These are phyloP conservation scores for Thamnophis sirtalis DNA, from an alignment of 2,113 vertebrate species.

Conservation along the genomic window DNA sequence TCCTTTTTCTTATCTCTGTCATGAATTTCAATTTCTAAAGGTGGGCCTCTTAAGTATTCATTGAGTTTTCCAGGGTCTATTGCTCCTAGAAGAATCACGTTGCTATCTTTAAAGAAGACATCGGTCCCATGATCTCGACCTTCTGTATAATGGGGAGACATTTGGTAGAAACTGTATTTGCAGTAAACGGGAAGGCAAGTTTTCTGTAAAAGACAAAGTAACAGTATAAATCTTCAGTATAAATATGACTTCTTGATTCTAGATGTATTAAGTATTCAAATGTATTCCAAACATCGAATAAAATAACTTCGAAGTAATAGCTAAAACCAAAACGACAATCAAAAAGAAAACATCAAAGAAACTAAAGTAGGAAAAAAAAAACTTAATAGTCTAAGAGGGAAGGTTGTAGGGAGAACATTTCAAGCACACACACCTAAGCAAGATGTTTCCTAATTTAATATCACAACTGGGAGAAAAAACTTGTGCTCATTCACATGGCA, in stretches of 20 bases:
- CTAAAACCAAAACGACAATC: not conserved
- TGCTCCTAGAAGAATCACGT: constrained; percentile 76
- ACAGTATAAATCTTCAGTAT: not conserved
- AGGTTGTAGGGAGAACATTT: not conserved
- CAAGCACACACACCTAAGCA: not conserved
- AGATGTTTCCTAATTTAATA: not conserved
- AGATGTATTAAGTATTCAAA: not conserved
- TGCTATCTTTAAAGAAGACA: constrained; percentile 76
- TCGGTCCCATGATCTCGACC: constrained; percentile 62
- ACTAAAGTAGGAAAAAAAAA: not conserved
- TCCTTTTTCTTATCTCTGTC: constrained; percentile 74
- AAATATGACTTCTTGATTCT: not conserved
- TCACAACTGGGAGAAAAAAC: not conserved
- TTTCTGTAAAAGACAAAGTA: constrained; percentile 18
- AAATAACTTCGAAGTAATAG: not conserved
- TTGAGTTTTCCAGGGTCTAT: constrained; percentile 64
- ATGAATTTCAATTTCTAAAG: constrained; percentile 81
- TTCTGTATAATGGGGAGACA: constrained; percentile 68
- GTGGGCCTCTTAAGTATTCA: constrained; percentile 72
- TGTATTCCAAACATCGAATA: not conserved
- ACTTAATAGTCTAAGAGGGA: not conserved
- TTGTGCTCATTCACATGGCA: not conserved
- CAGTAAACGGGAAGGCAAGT: constrained; percentile 78
- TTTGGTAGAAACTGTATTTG: constrained; percentile 73
- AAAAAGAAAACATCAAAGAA: not conserved